These are phyloP conservation scores for Paracentrotus lividus DNA, from an alignment of 53 echinoderm and acorn worm genomes.

Conservation along the genomic window DNA sequence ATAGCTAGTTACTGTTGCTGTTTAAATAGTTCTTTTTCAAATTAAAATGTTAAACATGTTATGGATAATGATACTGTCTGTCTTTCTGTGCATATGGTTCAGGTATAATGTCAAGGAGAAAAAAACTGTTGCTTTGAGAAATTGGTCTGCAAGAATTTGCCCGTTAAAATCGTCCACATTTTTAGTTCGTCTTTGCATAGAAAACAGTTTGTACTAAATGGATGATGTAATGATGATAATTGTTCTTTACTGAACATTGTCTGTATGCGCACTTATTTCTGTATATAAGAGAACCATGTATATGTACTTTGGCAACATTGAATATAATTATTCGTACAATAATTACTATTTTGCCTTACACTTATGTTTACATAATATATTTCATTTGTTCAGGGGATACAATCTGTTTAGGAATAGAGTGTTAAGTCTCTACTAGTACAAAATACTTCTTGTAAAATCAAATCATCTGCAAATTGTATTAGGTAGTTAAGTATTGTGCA, in stretches of 20 bases:
- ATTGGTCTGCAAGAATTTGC: background rate
- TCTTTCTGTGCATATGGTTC: constrained; percentile 62
- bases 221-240: background rate
- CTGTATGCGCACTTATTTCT: background rate
- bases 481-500: constrained; percentile 2
- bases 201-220: background rate
- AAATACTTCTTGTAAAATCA: background rate
- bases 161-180: background rate
- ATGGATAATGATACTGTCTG: constrained; percentile 4
- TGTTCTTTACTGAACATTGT: background rate
- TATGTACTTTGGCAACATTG: constrained; percentile 1
- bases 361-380: constrained; percentile 9
- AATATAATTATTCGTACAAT: background rate
- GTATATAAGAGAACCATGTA: background rate
- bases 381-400: constrained; percentile 13
- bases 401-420: background rate
- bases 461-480: background rate
- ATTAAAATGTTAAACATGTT: background rate
- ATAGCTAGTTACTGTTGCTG: background rate
- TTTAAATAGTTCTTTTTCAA: background rate
- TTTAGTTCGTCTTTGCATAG: background rate
- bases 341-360: constrained; percentile 40
- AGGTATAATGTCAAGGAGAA: background rate
- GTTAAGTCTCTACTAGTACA: background rate
- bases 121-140: background rate